Percentiles rank a stretch among this genome's conserved stretches.
Evolutionary conservation across 1,140 invertebrate species (phyloP).

Genomic region (Antheraea pernyi): DNA sequence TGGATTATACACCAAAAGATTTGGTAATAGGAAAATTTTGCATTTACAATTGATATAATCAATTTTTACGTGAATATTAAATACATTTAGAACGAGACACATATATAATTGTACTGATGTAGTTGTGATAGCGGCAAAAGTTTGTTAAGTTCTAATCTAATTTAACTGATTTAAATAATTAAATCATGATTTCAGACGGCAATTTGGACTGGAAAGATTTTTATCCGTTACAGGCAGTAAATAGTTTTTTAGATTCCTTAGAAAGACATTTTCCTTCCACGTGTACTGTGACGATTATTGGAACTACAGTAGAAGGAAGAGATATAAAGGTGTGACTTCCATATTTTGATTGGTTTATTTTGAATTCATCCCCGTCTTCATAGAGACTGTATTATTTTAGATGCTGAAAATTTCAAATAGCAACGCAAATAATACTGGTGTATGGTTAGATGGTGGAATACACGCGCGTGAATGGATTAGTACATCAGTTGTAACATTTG

Average conservation of each 20-base stretch:
- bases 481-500: constrained; percentile 81
- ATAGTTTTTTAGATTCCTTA: constrained; percentile 51
- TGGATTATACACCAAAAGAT: too few relatives aligned
- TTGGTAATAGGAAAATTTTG: too few relatives aligned
- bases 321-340: constrained; percentile 51
- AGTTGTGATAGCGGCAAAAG: too few relatives aligned
- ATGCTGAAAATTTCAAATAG: constrained; percentile 73
- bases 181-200: constrained; percentile 38
- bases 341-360: background rate
- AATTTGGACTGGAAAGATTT: constrained; percentile 61
- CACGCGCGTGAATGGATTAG: constrained; percentile 86
- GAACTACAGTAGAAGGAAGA: constrained; percentile 57
- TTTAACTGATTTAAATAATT: too few relatives aligned
- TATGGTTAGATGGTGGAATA: constrained; percentile 81
- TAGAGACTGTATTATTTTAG: constrained; percentile 43
- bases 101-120: too few relatives aligned
- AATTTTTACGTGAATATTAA: too few relatives aligned
- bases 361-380: background rate
- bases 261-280: constrained; percentile 58
- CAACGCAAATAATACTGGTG: constrained; percentile 69
- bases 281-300: constrained; percentile 56
- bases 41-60: too few relatives aligned
- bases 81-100: too few relatives aligned
- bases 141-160: too few relatives aligned
- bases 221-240: constrained; percentile 53